These are phyloP conservation scores for Cephalopholis sonnerati DNA, from an alignment of 2,113 vertebrate genomes.

Conservation along the genomic window DNA sequence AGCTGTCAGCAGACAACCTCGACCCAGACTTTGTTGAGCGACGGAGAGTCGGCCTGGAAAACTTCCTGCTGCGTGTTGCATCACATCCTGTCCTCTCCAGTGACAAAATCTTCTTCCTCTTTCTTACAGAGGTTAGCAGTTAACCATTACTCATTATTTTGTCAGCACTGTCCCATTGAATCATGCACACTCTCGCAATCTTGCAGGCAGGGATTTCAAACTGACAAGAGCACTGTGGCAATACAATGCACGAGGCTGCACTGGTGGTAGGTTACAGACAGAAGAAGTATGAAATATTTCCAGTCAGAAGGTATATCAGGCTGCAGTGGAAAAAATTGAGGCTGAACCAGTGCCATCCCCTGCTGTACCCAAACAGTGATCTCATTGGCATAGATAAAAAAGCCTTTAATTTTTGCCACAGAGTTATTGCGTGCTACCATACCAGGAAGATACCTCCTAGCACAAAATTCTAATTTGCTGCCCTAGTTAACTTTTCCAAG, in stretches of 20 bases:
- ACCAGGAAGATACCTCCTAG: not conserved
- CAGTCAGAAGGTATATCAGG: not conserved
- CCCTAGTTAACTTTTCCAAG: not conserved
- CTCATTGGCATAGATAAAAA: not conserved
- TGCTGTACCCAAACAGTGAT: not conserved
- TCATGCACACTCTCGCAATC: not conserved
- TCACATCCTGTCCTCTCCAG: conserved; percentile 92
- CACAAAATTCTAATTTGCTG: too few relatives aligned
- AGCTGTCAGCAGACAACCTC: conserved; percentile 95
- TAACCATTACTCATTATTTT: not conserved
- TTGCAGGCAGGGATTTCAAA: not conserved
- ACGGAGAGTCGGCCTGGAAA: conserved; percentile 93
- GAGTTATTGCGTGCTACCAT: not conserved
- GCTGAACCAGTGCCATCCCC: not conserved
- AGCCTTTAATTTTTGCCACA: not conserved
- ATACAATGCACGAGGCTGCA: not conserved
- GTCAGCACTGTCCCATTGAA: not conserved
- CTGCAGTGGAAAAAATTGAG: not conserved
- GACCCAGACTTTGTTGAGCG: conserved; percentile 97
- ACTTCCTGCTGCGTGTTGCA: conserved; percentile 93
- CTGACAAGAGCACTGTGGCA: not conserved
- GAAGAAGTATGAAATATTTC: not conserved
- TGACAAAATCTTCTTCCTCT: conserved; percentile 91
- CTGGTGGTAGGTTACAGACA: not conserved
- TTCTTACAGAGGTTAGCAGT: conserved; percentile 91